Evolutionary conservation across 2,797 vertebrate species (phyloP), one percentile per base, ranked within the genome.

Genomic region (Erethizon dorsatum): DNA sequence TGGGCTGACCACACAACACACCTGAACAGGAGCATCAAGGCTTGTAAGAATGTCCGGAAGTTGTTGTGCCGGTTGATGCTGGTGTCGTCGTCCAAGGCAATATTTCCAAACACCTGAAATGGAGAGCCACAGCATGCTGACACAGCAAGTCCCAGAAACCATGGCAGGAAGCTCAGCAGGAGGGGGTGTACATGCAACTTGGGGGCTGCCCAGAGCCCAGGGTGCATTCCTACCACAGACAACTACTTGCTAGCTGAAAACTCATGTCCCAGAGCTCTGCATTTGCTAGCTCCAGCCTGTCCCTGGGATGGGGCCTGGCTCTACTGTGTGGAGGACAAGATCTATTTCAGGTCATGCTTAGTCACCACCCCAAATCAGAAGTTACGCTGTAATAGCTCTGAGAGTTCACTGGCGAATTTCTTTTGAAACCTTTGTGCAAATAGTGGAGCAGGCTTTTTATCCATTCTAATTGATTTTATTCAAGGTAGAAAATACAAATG

Each of bases 1-100:
- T 22, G 71, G 41, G 33, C 28, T 28, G 67, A 15, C 56, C 2
- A 0, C 3, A 20, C 9, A 28, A 65, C 95, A 24, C 88, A 99
- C 99, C 99, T 99, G 98, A 99, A 99, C 33, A 99, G 98, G 57
- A 99, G 99, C 98, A 99, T 99, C 97, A 99, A 96, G 9, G 99
- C 99, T 95, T 99, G 99, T 77, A 99, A 98, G 96, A 99, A 99
- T 0, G 99, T 99, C 65, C 99, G 99, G 98, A 99, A 99, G 97
- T 99, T 99, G 98, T 99, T 99, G 99, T 99, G 99, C 41, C 99
- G 98, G 83, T 99, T 99, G 96, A 99, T 99, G 95, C 99, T 98
- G 0, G 98, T 98, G 0, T 99, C 99, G 0, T 99, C 99, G 0
- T 99, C 99, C 77, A 99, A 97, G 4, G 99, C 99, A 2, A 99